Evolutionary conservation across 2,113 vertebrate species (phyloP).

Genomic region (cattle (Bos taurus)): ARS-UCD2.0 NC_037357.1:131477501-131478000

Average conservation of each 20-base stretch:
- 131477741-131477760: neutral
- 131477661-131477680: neutral
- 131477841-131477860: neutral
- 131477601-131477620: neutral
- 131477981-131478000: neutral
- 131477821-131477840: neutral
- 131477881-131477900: neutral
- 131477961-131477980: neutral
- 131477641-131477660: neutral
- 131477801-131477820: neutral
- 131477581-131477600: neutral
- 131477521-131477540: neutral
- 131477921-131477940: neutral
- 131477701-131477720: neutral
- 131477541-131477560: neutral
- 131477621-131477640: neutral
- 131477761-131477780: neutral
- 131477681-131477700: neutral
- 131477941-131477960: neutral
- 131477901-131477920: neutral
- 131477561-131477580: neutral
- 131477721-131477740: neutral
- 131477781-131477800: neutral
- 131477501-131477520: neutral
- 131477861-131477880: neutral